These are phyloP conservation scores for Lasioglossum lativentre DNA, from an alignment of 2,888 invertebrate species.

Conservation along the genomic window DNA sequence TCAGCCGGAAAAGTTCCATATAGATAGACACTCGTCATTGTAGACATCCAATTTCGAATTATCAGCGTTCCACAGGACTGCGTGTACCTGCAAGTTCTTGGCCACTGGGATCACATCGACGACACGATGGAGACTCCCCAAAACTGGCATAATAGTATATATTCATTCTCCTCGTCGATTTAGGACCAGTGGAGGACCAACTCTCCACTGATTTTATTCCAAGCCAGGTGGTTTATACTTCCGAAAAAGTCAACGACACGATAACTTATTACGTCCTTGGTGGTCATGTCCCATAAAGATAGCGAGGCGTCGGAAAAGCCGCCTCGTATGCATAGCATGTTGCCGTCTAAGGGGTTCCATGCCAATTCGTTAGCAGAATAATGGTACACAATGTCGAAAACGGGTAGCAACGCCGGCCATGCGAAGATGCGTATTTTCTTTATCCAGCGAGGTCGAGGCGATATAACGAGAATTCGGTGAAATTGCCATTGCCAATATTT, in stretches of 20 bases:
- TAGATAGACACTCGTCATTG: too few relatives aligned
- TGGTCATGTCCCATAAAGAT: constrained; percentile 77
- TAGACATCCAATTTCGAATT: constrained; percentile 77
- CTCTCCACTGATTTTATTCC: constrained; percentile 79
- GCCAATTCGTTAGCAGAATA: constrained; percentile 71
- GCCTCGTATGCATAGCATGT: constrained; percentile 77
- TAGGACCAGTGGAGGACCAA: constrained; percentile 79
- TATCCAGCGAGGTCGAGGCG: constrained; percentile 60
- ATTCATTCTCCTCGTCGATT: constrained; percentile 46
- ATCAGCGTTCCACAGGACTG: constrained; percentile 75
- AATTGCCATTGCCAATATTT: constrained; percentile 64
- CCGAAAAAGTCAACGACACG: constrained; percentile 66
- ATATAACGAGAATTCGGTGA: constrained; percentile 74
- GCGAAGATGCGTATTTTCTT: constrained; percentile 60
- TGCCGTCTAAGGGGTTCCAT: constrained; percentile 78
- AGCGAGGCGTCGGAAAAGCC: constrained; percentile 71
- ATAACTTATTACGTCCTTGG: constrained; percentile 60
- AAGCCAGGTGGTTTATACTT: constrained; percentile 72
- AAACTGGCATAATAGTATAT: constrained; percentile 70
- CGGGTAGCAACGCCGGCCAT: constrained; percentile 61
- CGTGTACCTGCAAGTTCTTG: constrained; percentile 48
- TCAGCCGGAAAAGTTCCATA: too few relatives aligned
- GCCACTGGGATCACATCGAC: constrained; percentile 74
- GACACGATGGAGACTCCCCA: constrained; percentile 74
- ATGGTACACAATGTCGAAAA: constrained; percentile 65